phyloP scores from a whole-genome alignment of 2,888 invertebrate genomes.

The Agriopis aurantiaria region DNA sequence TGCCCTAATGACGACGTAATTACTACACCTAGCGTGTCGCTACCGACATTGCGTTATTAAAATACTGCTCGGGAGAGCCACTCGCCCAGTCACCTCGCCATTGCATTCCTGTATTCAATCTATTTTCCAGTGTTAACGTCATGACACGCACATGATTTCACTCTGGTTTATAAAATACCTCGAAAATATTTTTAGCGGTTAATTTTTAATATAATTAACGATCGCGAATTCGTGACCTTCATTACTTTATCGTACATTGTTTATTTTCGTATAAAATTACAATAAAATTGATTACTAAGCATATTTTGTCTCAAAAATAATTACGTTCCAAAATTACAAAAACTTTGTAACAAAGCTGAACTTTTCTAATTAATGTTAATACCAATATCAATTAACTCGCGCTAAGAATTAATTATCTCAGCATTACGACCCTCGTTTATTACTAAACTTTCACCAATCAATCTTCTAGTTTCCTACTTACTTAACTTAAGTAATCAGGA shows the following conservation, averaged over 20 bases:
- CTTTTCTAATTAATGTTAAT: conserved; percentile 84
- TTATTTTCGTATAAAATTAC: conserved; percentile 27
- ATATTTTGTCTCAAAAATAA: conserved; percentile 39
- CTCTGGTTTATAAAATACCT: not conserved
- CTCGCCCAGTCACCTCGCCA: not conserved
- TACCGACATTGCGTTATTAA: conserved; percentile 13
- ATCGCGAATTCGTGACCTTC: not conserved
- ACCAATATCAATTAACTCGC: conserved; percentile 83
- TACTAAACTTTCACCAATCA: conserved; percentile 84
- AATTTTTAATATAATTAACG: conserved; percentile 5
- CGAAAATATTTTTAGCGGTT: not conserved
- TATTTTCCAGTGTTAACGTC: conserved; percentile 3
- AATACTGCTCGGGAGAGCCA: conserved; percentile 13
- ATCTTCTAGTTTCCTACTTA: conserved; percentile 69
- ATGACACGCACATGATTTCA: not conserved
- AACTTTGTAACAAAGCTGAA: conserved; percentile 66
- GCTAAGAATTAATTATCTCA: conserved; percentile 84
- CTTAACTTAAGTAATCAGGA: conserved; percentile 42
- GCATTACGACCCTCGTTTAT: conserved; percentile 82
- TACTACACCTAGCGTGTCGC: conserved; percentile 44
- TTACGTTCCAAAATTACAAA: conserved; percentile 57
- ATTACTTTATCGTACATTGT: conserved; percentile 9
- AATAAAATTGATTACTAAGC: conserved; percentile 38
- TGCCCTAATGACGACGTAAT: conserved; percentile 52
- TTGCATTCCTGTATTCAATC: not conserved